Evolutionary conservation across 1,140 invertebrate genomes (phyloP).

Genomic region (Drosophila nebulosa): DNA sequence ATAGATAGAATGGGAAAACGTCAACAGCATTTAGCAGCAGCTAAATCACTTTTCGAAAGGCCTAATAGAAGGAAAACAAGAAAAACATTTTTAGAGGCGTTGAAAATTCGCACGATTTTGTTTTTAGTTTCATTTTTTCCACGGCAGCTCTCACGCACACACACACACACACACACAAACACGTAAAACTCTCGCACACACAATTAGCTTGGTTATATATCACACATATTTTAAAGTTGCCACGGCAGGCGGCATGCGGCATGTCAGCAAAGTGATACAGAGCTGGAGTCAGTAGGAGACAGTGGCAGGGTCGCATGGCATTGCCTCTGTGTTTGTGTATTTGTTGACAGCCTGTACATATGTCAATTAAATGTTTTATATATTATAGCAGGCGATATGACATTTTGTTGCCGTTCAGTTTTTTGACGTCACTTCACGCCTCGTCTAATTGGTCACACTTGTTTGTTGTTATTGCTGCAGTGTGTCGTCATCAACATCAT

Average conservation of each 20-base stretch:
- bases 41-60: slow-evolving; percentile 58
- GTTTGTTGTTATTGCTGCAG: not conserved
- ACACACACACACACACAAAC: slow-evolving; percentile 29
- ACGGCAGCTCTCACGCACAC: not conserved
- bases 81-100: slow-evolving; percentile 62
- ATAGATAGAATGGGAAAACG: slow-evolving; percentile 21
- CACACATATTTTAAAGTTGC: slow-evolving; percentile 46
- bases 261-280: slow-evolving; percentile 17
- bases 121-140: slow-evolving; percentile 20
- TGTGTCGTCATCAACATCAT: slow-evolving; percentile 13
- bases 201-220: slow-evolving; percentile 68
- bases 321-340: slow-evolving; percentile 15
- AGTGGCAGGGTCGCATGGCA: slow-evolving; percentile 1
- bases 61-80: slow-evolving; percentile 41
- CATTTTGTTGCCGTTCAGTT: slow-evolving; percentile 17
- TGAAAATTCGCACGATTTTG: slow-evolving; percentile 68
- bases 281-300: not conserved
- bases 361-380: slow-evolving; percentile 78
- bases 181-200: too few species aligned
- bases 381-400: slow-evolving; percentile 35
- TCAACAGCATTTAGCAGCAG: slow-evolving; percentile 66
- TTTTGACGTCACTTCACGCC: slow-evolving; percentile 59
- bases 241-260: slow-evolving; percentile 25
- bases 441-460: slow-evolving; percentile 63
- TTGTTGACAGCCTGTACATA: slow-evolving; percentile 71